Conservation (phyloP, 2,113 vertebrate species). For the Eulemur rufifrons region DNA sequence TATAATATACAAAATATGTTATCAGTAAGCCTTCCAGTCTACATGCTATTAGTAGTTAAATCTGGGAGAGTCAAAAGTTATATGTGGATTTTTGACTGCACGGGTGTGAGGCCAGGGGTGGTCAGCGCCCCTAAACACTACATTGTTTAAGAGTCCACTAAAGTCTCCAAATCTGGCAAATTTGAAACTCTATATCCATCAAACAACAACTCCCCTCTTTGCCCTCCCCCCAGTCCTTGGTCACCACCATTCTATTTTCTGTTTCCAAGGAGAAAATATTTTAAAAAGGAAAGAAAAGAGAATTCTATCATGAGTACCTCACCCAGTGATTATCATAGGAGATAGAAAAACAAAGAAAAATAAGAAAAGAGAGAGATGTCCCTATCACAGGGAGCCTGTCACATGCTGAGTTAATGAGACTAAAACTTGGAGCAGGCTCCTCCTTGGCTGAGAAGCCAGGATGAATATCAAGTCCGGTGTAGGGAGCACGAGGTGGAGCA, state of each 20-base stretch:
- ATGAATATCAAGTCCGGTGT: conserved; percentile 7
- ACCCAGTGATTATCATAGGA: conserved; percentile 23
- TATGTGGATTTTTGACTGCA: not conserved
- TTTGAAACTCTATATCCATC: not conserved
- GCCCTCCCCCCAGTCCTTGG: not conserved
- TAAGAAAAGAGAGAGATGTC: not conserved
- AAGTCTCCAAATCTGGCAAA: not conserved
- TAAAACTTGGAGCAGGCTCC: conserved; percentile 49
- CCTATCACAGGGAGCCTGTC: not conserved
- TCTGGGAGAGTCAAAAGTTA: not conserved
- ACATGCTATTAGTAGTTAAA: not conserved
- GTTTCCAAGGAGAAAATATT: conserved; percentile 34
- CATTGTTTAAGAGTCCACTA: not conserved
- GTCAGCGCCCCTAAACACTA: not conserved
- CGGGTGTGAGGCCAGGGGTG: not conserved
- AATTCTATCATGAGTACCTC: not conserved
- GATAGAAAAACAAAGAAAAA: conserved; percentile 1
- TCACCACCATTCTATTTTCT: not conserved
- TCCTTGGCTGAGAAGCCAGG: not conserved
- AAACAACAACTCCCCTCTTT: not conserved
- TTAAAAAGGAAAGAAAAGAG: not conserved
- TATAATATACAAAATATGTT: not conserved
- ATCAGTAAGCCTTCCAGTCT: not conserved
- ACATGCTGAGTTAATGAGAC: conserved; percentile 50
- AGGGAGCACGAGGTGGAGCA: conserved; percentile 46